Evolutionary conservation across 2,797 vertebrate genomes (phyloP).

Genomic region (Hoplostethus mediterraneus): DNA sequence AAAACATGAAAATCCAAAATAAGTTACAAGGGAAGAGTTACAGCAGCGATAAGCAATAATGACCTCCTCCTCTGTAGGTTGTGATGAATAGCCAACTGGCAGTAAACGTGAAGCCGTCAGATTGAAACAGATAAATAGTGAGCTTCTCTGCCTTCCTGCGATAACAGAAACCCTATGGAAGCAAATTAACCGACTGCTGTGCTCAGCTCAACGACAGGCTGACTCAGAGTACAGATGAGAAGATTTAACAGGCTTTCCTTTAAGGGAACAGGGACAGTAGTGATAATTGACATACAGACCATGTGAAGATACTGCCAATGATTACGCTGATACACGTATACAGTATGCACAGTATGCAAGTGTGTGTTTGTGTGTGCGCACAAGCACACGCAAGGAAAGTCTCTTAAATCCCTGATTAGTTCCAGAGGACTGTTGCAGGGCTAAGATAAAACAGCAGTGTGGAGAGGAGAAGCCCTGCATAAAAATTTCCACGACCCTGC

Average conservation of each 20-base stretch:
- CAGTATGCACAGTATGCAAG: constrained; percentile 5
- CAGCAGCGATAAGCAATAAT: constrained; percentile 29
- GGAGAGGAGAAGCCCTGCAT: constrained; percentile 48
- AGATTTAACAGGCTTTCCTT: constrained; percentile 48
- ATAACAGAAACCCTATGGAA: constrained; percentile 59
- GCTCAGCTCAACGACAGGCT: constrained; percentile 51
- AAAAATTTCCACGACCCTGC: constrained; percentile 60
- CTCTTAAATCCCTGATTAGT: constrained; percentile 75
- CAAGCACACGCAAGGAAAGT: constrained; percentile 28
- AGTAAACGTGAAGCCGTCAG: constrained; percentile 32
- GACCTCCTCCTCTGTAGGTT: constrained; percentile 19
- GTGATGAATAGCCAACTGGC: constrained; percentile 49
- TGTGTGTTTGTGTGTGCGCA: constrained; percentile 20
- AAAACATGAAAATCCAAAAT: constrained; percentile 18
- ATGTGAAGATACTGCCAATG: constrained; percentile 18
- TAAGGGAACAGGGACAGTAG: constrained; percentile 11
- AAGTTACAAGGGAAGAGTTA: not conserved
- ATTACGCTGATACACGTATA: constrained; percentile 29
- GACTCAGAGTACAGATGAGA: constrained; percentile 53
- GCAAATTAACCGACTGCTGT: constrained; percentile 53
- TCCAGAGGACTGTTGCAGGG: constrained; percentile 67
- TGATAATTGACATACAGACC: constrained; percentile 19
- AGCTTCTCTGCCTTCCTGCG: constrained; percentile 40
- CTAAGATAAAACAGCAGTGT: constrained; percentile 63
- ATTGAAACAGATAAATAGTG: constrained; percentile 44